phyloP scores from a whole-genome alignment of 37 sponge, comb jelly and placozoan genomes.

The Tethya wilhelma region DNA sequence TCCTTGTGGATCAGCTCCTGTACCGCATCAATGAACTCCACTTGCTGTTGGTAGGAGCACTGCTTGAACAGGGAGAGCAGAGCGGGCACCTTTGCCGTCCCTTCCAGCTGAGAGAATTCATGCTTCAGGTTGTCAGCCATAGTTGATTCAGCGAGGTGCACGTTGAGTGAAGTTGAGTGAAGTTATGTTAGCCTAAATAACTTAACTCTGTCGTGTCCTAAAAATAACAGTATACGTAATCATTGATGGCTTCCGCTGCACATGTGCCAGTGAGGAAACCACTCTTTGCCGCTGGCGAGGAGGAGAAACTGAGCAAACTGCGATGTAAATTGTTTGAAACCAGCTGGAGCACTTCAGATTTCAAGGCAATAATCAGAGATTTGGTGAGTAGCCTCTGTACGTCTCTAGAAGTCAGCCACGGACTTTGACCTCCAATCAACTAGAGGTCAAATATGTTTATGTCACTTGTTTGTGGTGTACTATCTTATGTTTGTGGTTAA shows the following conservation, averaged over 20 bases:
- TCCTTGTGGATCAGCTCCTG: slow-evolving; percentile 38
- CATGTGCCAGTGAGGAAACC: too few species aligned
- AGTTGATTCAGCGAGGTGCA: too few species aligned
- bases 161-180: too few species aligned
- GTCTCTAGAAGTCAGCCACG: too few species aligned
- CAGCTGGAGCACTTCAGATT: background rate
- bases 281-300: background rate
- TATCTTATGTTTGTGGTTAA: too few species aligned
- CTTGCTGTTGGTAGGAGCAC: slow-evolving; percentile 51
- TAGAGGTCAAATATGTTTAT: background rate
- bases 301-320: background rate
- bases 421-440: background rate
- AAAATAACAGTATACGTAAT: too few species aligned
- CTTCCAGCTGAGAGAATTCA: slow-evolving; percentile 19
- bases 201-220: too few species aligned
- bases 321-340: background rate
- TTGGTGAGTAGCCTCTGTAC: background rate
- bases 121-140: background rate
- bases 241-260: too few species aligned
- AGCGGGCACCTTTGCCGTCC: background rate
- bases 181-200: too few species aligned
- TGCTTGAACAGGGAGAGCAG: slow-evolving; percentile 29
- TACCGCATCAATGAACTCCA: slow-evolving; percentile 24
- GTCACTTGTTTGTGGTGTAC: background rate
- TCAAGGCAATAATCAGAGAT: background rate